Conservation (phyloP, 2,797 vertebrate species). For the Knipowitschia caucasica region DNA sequence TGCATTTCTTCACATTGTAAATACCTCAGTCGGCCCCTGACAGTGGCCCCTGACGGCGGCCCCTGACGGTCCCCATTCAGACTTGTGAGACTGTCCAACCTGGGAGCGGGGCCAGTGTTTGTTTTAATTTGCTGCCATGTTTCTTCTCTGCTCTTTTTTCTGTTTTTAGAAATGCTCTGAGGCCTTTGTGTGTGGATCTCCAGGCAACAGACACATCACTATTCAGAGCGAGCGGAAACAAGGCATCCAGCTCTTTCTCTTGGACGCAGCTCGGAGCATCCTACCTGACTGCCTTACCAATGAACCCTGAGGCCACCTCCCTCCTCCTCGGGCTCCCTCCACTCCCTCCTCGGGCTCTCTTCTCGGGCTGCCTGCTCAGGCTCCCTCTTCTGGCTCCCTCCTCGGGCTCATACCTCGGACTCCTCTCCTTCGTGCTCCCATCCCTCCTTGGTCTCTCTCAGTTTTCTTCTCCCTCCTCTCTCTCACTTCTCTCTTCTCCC, state of each 20-base stretch:
- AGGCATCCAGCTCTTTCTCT: constrained; percentile 70
- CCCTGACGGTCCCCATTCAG: constrained; percentile 39
- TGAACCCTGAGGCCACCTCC: constrained; percentile 52
- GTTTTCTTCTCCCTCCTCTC: no score
- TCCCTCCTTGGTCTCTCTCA: no score
- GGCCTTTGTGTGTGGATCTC: constrained; percentile 72
- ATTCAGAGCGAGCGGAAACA: constrained; percentile 72
- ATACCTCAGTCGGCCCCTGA: constrained; percentile 12
- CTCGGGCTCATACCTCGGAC: no score
- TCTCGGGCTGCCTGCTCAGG: no score
- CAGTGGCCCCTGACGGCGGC: constrained; percentile 4
- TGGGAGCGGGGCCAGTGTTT: constrained; percentile 69
- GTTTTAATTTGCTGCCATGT: constrained; percentile 69
- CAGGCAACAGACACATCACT: constrained; percentile 76
- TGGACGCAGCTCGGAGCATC: constrained; percentile 64
- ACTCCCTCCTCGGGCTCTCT: not conserved
- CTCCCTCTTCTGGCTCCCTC: no score
- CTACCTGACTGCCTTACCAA: constrained; percentile 81
- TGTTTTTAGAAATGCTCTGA: constrained; percentile 65
- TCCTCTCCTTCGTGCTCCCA: no score
- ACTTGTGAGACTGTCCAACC: constrained; percentile 47
- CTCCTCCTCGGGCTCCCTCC: not conserved
- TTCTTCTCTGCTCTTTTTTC: constrained; percentile 56
- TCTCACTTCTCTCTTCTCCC: no score
- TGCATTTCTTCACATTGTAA: constrained; percentile 7